Conservation (phyloP, 2,113 vertebrate species). For the Plotosus lineatus region DNA sequence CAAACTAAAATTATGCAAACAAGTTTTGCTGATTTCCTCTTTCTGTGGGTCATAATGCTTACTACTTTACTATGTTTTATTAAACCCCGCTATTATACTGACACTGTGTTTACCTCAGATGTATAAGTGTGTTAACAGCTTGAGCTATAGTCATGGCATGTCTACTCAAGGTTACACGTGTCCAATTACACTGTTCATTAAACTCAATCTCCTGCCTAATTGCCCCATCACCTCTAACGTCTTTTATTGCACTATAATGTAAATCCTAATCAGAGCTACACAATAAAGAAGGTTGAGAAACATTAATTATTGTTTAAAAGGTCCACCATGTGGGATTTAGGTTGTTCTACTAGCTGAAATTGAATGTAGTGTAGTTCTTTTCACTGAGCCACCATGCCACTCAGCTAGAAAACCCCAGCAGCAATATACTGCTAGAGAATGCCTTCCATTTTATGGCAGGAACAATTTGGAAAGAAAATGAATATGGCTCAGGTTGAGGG, state of each 20-base stretch:
- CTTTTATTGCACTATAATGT: slow-evolving; percentile 28
- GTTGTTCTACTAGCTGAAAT: no score
- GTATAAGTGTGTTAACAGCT: slow-evolving; percentile 22
- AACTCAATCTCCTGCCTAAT: slow-evolving; percentile 40
- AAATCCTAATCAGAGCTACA: slow-evolving; percentile 13
- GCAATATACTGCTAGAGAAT: no score
- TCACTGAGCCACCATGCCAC: no score
- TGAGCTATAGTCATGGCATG: slow-evolving; percentile 25
- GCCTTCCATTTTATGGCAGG: no score
- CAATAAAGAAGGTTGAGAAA: slow-evolving; percentile 8
- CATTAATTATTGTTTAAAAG: neutral
- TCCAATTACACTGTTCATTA: slow-evolving; percentile 47
- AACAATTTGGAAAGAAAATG: no score
- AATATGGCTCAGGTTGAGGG: no score
- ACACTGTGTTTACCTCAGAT: slow-evolving; percentile 6
- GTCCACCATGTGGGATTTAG: no score
- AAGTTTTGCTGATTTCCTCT: neutral
- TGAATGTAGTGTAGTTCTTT: no score
- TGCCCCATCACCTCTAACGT: slow-evolving; percentile 11
- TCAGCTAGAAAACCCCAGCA: no score
- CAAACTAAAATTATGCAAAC: no score
- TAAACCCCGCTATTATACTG: neutral
- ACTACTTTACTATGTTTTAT: neutral
- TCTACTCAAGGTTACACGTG: slow-evolving; percentile 43
- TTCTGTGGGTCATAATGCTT: neutral